Evolutionary conservation across 2,113 vertebrate genomes (phyloP).

Genomic region (Amazona vittata): DNA sequence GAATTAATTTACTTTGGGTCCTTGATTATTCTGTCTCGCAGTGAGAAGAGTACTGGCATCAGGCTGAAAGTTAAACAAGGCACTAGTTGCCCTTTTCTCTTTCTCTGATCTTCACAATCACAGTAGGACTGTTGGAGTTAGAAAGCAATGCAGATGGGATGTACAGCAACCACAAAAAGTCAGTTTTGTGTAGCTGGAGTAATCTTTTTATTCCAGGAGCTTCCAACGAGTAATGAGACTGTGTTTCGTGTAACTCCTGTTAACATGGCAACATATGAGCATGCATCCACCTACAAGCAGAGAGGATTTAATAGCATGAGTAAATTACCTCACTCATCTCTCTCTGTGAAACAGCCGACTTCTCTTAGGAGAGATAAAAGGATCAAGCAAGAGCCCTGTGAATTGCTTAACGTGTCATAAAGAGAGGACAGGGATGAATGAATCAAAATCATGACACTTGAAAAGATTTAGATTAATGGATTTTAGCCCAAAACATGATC

Average conservation of each 20-base stretch:
- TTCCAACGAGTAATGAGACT: background rate
- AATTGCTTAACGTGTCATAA: background rate
- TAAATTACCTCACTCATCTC: background rate
- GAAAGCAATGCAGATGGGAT: background rate
- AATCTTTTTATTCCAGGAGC: background rate
- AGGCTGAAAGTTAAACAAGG: conserved; percentile 18
- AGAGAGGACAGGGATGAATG: background rate
- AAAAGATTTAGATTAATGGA: background rate
- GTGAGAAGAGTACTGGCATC: conserved; percentile 14
- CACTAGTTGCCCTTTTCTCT: background rate
- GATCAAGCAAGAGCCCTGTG: background rate
- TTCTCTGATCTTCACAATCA: background rate
- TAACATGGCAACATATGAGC: conserved; percentile 22
- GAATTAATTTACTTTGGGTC: conserved; percentile 48
- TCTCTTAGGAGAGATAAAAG: background rate
- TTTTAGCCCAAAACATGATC: background rate
- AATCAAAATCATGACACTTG: background rate
- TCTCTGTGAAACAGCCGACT: background rate
- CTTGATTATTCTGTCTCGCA: conserved; percentile 34
- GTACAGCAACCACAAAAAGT: background rate
- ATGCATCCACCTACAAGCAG: background rate
- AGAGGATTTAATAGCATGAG: background rate
- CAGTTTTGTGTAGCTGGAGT: background rate
- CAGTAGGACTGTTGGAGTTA: background rate
- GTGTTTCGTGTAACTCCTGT: background rate